Conservation (phyloP, 2,113 vertebrate genomes). For the Hiodon alosoides region DNA sequence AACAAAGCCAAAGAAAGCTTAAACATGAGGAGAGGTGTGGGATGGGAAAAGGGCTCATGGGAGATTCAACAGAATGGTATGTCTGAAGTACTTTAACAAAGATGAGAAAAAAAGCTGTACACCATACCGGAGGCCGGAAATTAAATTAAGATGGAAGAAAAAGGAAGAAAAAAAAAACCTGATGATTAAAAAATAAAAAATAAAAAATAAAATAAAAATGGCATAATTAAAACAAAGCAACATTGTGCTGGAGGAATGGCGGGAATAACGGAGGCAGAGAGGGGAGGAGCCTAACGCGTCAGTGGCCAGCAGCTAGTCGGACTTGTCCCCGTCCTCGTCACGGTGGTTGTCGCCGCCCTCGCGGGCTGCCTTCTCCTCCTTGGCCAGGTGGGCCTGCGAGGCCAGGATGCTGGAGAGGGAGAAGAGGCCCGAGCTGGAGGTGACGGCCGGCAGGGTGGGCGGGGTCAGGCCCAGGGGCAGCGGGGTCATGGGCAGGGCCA, state of each 20-base stretch:
- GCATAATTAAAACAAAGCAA: background rate
- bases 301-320: conserved; percentile 67
- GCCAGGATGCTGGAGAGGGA: conserved; percentile 87
- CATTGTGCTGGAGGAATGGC: background rate
- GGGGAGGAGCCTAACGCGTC: background rate
- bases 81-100: too few species aligned
- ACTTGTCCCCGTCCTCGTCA: conserved; percentile 88
- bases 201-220: background rate
- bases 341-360: conserved; percentile 75
- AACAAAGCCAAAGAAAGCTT: background rate
- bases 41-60: background rate
- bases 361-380: conserved; percentile 89
- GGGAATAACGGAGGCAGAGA: conserved; percentile 2
- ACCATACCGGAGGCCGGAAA: background rate
- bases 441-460: conserved; percentile 76
- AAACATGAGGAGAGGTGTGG: background rate
- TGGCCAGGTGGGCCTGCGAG: conserved; percentile 83
- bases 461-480: conserved; percentile 88
- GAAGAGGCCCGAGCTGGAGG: conserved; percentile 83
- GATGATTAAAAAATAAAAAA: background rate
- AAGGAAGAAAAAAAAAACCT: background rate
- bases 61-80: too few species aligned
- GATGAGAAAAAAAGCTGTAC: too few species aligned
- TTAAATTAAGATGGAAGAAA: background rate
- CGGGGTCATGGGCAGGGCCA: conserved; percentile 85